Conservation (phyloP, 1,140 invertebrate genomes). For the Bemisia tabaci region DNA sequence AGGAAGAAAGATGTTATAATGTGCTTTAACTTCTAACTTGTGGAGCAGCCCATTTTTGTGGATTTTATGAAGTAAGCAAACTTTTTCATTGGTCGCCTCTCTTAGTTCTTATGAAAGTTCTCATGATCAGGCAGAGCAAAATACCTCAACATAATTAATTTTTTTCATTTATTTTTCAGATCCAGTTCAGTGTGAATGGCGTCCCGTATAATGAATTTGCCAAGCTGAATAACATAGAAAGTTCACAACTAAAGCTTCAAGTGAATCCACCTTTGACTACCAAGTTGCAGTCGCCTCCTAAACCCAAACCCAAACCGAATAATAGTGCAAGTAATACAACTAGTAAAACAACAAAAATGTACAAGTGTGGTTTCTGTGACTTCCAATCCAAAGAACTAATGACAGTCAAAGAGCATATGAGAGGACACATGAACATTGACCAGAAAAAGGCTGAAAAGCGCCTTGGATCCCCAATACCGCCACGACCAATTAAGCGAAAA, state of each 20-base stretch:
- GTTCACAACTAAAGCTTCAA: background rate
- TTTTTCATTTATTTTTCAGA: background rate
- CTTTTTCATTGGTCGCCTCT: too few relatives aligned
- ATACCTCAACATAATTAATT: too few relatives aligned
- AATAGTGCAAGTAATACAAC: background rate
- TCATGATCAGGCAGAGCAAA: too few relatives aligned
- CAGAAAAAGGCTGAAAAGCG: slow-evolving; percentile 1
- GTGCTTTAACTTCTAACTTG: too few relatives aligned
- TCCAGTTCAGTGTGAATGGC: background rate
- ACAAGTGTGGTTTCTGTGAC: slow-evolving; percentile 18
- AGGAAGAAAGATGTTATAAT: too few relatives aligned
- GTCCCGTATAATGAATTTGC: background rate
- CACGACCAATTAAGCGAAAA: background rate
- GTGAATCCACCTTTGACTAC: too few relatives aligned
- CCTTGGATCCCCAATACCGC: background rate
- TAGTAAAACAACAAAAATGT: slow-evolving; percentile 12
- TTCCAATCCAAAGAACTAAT: slow-evolving; percentile 18
- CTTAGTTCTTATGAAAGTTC: too few relatives aligned
- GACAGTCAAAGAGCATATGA: slow-evolving; percentile 14
- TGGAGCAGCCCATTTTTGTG: too few relatives aligned
- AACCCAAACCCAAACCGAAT: too few relatives aligned
- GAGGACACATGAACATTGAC: slow-evolving; percentile 5
- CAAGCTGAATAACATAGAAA: background rate
- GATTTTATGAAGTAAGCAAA: too few relatives aligned
- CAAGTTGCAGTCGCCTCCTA: background rate